Evolutionary conservation across 1,140 invertebrate species (phyloP).

Genomic region (Atta texana): DNA sequence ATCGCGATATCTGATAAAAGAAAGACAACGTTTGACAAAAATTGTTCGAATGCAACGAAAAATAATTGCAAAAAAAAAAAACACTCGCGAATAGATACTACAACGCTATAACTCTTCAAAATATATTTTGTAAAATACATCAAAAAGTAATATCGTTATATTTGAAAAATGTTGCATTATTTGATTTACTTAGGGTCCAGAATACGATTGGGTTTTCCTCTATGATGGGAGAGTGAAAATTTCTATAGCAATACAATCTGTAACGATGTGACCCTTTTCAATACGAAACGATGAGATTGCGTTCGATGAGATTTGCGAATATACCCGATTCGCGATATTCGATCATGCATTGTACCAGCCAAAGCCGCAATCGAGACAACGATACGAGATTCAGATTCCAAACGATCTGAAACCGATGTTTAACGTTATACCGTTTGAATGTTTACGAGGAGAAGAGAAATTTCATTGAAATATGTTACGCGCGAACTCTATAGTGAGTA

Average conservation of each 20-base stretch:
- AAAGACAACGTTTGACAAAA: background rate
- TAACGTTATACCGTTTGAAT: conserved; percentile 24
- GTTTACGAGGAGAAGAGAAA: conserved; percentile 15
- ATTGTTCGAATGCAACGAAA: background rate
- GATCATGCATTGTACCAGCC: background rate
- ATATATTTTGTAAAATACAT: conserved; percentile 7
- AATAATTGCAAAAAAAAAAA: conserved; percentile 1
- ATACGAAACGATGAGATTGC: conserved; percentile 17
- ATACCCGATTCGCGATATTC: background rate
- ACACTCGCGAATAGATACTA: background rate
- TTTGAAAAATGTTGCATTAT: conserved; percentile 1
- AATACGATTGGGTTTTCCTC: background rate
- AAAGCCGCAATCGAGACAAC: conserved; percentile 14
- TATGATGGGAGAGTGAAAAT: background rate
- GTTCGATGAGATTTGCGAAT: conserved; percentile 19
- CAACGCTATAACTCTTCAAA: background rate
- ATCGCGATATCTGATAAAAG: background rate
- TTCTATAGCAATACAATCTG: background rate
- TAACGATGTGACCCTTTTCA: conserved; percentile 12
- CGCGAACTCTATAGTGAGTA: background rate
- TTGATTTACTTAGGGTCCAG: conserved; percentile 16
- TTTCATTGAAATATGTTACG: conserved; percentile 19
- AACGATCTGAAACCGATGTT: conserved; percentile 12
- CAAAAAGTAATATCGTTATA: conserved; percentile 1
- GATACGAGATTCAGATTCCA: conserved; percentile 23